Conservation (phyloP, 2,888 invertebrate genomes). For the Drosophila prolongata region DNA sequence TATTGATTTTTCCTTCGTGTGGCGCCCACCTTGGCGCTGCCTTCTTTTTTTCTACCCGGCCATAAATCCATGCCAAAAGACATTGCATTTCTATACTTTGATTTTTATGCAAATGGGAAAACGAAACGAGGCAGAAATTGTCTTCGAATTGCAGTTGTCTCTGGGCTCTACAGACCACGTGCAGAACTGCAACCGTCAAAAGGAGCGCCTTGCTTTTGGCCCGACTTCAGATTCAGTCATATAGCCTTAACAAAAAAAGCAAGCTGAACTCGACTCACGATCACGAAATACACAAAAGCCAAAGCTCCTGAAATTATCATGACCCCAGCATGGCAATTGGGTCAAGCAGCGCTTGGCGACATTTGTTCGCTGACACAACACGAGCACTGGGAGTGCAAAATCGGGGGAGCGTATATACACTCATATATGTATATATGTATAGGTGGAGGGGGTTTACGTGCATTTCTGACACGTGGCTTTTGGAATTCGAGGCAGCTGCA, state of each 20-base stretch:
- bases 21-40: constrained; percentile 58
- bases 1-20: constrained; percentile 65
- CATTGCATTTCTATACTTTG: constrained; percentile 61
- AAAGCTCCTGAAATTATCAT: constrained; percentile 76
- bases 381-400: constrained; percentile 40
- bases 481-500: constrained; percentile 49
- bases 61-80: constrained; percentile 60
- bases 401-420: constrained; percentile 5
- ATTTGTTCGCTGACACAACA: constrained; percentile 74
- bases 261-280: constrained; percentile 47
- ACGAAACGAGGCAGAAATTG: constrained; percentile 55
- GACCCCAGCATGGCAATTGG: constrained; percentile 74
- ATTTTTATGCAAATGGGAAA: constrained; percentile 73
- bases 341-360: constrained; percentile 63
- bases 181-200: constrained; percentile 34
- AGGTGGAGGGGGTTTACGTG: constrained; percentile 7
- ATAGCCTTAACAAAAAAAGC: background rate
- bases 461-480: constrained; percentile 60
- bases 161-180: constrained; percentile 22
- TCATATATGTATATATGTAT: background rate
- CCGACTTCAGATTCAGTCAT: constrained; percentile 17
- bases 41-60: constrained; percentile 32
- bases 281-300: constrained; percentile 70
- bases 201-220: constrained; percentile 56
- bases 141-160: constrained; percentile 49